Evolutionary conservation across 1,140 invertebrate species (phyloP).

Genomic region (Lordiphosa clarofinis): DNA sequence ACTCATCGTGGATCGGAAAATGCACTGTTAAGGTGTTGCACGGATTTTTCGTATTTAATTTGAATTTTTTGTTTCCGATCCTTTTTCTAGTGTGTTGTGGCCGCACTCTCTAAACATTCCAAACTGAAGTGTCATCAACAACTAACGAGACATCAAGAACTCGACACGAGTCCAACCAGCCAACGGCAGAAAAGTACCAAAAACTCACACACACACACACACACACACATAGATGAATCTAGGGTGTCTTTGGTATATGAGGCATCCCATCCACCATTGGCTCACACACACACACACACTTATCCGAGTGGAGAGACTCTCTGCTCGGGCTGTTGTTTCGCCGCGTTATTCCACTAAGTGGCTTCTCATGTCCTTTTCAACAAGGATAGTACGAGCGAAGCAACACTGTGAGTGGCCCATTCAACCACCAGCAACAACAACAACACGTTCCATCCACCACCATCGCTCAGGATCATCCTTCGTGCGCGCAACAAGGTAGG

Average conservation of each 20-base stretch:
- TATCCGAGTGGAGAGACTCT: conserved; percentile 51
- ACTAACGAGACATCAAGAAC: conserved; percentile 79
- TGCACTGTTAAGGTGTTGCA: not conserved
- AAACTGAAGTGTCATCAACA: conserved; percentile 80
- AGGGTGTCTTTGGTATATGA: conserved; percentile 43
- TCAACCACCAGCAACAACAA: conserved; percentile 47
- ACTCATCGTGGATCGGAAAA: too few relatives aligned
- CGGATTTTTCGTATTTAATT: not conserved
- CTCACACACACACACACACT: conserved; percentile 20
- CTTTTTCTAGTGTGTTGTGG: conserved; percentile 13
- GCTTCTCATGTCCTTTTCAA: conserved; percentile 79
- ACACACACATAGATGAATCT: conserved; percentile 4
- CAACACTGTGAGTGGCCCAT: conserved; percentile 54
- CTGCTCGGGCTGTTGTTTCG: conserved; percentile 52
- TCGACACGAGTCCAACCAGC: conserved; percentile 76
- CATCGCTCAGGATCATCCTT: conserved; percentile 46
- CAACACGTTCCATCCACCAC: conserved; percentile 27
- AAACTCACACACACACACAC: conserved; percentile 32
- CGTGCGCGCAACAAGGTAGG: conserved; percentile 24
- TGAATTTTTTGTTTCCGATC: not conserved
- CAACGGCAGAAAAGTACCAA: conserved; percentile 73
- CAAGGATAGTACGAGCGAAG: conserved; percentile 49
- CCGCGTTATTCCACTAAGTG: conserved; percentile 63
- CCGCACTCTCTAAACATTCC: conserved; percentile 78
- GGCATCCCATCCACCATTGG: conserved; percentile 69